Evolutionary conservation across 1,140 invertebrate species (phyloP), one percentile per base, ranked within the genome.

Genomic region (Notospermus geniculatus): DNA sequence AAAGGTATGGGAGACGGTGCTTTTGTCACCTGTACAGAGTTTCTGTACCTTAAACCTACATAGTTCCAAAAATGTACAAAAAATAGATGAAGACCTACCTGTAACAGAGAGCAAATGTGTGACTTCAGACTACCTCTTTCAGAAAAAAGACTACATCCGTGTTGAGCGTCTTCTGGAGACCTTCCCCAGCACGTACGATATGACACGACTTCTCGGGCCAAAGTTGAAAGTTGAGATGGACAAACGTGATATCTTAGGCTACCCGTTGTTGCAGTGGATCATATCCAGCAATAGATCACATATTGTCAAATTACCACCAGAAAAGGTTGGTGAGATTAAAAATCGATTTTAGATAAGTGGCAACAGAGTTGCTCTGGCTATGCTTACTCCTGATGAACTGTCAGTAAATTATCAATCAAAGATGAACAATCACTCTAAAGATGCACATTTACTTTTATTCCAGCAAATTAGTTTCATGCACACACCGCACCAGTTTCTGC

Each of bases 401-500:
- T n/a, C n/a, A n/a, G n/a, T n/a, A n/a, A n/a, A n/a, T n/a, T n/a
- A n/a, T n/a, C n/a, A n/a, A n/a, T n/a, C n/a, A n/a, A n/a, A n/a
- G n/a, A n/a, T n/a, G n/a, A n/a, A n/a, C n/a, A n/a, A n/a, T n/a
- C n/a, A n/a, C n/a, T n/a, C n/a, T n/a, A n/a, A n/a, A n/a, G n/a
- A n/a, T n/a, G n/a, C 25, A 15, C 30, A 22, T 15, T 5, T 28
- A 28, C 15, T 59, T 58, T 32, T 39, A 22, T 66, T 66, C 22
- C 63, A 77, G 71, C 68, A 70, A 66, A 57, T 80, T 4, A 36
- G 45, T 1, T 76, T 72, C 46, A 78, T 80, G 75, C 43, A 63
- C 15, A 80, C 77, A 23, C 65, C 71, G 13, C 75, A 77, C 55
- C 77, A 80, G 72, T 80, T 76, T 58, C 55, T 80, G 23, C 54